A percentile compares a stretch with the other conserved stretches of the same genome.
Evolutionary conservation across 1,140 invertebrate species (phyloP).

Genomic region (Rhopalosiphum maidis): DNA sequence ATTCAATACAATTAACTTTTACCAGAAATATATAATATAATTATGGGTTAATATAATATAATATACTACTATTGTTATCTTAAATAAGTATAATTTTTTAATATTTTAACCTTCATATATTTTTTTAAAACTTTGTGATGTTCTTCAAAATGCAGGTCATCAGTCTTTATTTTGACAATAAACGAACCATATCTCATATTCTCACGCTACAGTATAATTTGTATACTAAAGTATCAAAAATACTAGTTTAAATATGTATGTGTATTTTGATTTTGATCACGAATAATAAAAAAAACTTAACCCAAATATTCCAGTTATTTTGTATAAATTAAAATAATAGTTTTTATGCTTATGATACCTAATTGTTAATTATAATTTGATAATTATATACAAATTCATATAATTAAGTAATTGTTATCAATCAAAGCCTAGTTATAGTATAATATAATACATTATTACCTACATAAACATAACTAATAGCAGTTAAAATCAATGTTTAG

Average conservation of each 20-base stretch:
- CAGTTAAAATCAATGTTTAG: neutral
- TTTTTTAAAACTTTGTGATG: neutral
- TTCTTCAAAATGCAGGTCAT: constrained; percentile 13
- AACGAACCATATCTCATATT: neutral
- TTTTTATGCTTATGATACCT: neutral
- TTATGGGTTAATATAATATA: neutral
- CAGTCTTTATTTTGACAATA: constrained; percentile 23
- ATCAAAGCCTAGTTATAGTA: neutral
- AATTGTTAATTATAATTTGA: neutral
- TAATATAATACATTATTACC: neutral
- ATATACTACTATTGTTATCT: neutral
- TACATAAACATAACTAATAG: neutral
- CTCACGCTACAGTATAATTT: neutral
- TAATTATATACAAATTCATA: neutral
- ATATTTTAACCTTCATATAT: neutral
- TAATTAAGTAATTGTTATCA: neutral
- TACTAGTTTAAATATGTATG: neutral
- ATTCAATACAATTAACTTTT: too few relatives aligned
- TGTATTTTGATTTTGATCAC: neutral
- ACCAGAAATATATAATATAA: neutral
- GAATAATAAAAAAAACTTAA: neutral
- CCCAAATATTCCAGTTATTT: neutral
- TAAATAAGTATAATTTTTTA: neutral
- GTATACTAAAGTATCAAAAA: neutral
- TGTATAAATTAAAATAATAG: constrained; percentile 1